phyloP scores from a whole-genome alignment of 2,797 vertebrate species.

The Anniella stebbinsi region DNA sequence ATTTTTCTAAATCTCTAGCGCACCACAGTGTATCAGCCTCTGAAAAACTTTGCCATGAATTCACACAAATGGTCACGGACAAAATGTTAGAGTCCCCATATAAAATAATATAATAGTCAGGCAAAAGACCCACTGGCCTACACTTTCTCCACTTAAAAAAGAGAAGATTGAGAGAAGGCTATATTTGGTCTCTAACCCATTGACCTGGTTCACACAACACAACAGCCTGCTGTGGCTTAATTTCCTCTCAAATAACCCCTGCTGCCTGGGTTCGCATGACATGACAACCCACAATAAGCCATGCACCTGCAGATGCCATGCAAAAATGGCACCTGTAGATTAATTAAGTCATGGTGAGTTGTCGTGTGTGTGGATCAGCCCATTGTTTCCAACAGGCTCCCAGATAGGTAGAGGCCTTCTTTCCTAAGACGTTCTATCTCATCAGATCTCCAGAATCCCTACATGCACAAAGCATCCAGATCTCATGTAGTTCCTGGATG shows the following conservation, averaged over 20 bases:
- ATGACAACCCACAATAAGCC: no score
- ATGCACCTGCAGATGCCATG: no score
- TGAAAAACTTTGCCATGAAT: conserved; percentile 43
- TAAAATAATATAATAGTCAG: not conserved
- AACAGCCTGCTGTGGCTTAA: no score
- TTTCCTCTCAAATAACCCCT: no score
- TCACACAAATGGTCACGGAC: not conserved
- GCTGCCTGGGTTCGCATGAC: no score
- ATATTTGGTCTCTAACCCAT: not conserved
- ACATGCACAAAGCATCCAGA: not conserved
- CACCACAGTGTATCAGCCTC: conserved; percentile 6
- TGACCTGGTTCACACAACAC: no score
- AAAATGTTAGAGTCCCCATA: not conserved
- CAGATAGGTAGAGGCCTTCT: not conserved
- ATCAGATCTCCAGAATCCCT: not conserved
- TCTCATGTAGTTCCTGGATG: not conserved
- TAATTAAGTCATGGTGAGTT: no score
- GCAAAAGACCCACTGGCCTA: not conserved
- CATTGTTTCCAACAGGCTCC: not conserved
- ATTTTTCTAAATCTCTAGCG: conserved; percentile 73
- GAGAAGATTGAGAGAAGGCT: not conserved
- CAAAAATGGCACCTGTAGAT: no score
- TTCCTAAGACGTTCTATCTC: no score
- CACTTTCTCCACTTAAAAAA: not conserved
- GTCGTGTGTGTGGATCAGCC: no score